These are phyloP conservation scores for Xiphophorus maculatus DNA, from an alignment of 2,113 vertebrate genomes.

Conservation along the genomic window DNA sequence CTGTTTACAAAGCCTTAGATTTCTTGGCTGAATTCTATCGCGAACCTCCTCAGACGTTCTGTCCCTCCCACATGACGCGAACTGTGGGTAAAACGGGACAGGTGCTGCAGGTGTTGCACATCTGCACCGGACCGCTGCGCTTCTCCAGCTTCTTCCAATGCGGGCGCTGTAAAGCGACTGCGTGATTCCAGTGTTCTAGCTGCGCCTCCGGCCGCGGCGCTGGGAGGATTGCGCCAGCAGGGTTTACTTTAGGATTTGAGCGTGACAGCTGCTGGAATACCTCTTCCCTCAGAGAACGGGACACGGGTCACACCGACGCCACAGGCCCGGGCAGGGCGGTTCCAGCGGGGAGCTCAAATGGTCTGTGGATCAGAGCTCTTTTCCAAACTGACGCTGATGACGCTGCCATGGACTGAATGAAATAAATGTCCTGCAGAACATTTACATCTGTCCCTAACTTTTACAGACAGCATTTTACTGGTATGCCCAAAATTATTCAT, in stretches of 20 bases:
- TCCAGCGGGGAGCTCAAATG: slow-evolving; percentile 52
- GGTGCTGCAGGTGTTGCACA: slow-evolving; percentile 75
- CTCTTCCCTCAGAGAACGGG: slow-evolving; percentile 57
- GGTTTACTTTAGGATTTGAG: slow-evolving; percentile 75
- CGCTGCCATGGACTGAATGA: slow-evolving; percentile 32
- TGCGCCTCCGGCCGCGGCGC: slow-evolving; percentile 51
- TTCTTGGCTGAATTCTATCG: slow-evolving; percentile 33
- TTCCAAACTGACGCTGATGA: slow-evolving; percentile 22
- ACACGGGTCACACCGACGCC: slow-evolving; percentile 71
- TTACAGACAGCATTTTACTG: neutral
- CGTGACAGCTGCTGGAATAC: slow-evolving; percentile 74
- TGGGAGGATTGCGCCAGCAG: slow-evolving; percentile 58
- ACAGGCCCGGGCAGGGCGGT: slow-evolving; percentile 46
- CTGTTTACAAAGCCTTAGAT: slow-evolving; percentile 31
- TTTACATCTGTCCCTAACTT: slow-evolving; percentile 22
- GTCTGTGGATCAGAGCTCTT: slow-evolving; percentile 41
- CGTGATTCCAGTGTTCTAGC: slow-evolving; percentile 65
- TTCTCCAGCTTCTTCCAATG: slow-evolving; percentile 57
- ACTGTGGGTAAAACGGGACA: slow-evolving; percentile 36
- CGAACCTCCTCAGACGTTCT: slow-evolving; percentile 28
- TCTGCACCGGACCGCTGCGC: slow-evolving; percentile 46
- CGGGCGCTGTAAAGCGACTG: slow-evolving; percentile 68
- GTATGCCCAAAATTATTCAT: neutral
- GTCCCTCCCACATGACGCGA: slow-evolving; percentile 34
- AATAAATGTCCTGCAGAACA: slow-evolving; percentile 32